Conservation (phyloP, 2,797 vertebrate species). For the Microctenopoma lineatum region DNA sequence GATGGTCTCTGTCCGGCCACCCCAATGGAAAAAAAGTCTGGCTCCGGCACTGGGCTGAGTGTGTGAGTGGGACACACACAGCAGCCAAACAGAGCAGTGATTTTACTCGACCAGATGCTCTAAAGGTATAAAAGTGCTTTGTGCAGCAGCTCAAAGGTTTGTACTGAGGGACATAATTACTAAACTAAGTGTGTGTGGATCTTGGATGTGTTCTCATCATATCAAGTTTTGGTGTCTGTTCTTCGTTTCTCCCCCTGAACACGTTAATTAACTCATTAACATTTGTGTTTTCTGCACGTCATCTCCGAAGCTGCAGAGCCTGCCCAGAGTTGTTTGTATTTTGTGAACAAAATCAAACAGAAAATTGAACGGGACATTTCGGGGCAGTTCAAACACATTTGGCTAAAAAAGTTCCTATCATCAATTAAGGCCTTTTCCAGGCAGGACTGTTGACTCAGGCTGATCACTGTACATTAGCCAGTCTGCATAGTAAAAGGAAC, state of each 20-base stretch:
- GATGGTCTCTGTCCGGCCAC: too few relatives aligned
- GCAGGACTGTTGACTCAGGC: constrained; percentile 80
- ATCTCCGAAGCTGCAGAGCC: constrained; percentile 30
- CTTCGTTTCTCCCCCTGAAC: constrained; percentile 31
- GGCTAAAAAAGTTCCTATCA: constrained; percentile 68
- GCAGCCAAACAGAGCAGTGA: constrained; percentile 27
- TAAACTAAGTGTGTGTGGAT: constrained; percentile 55
- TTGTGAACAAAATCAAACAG: constrained; percentile 55
- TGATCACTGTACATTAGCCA: constrained; percentile 79
- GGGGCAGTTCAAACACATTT: constrained; percentile 71
- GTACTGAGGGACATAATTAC: constrained; percentile 49
- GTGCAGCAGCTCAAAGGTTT: constrained; percentile 48
- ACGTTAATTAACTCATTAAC: constrained; percentile 44
- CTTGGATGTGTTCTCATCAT: constrained; percentile 5
- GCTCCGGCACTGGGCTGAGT: neutral
- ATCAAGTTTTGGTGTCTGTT: constrained; percentile 33
- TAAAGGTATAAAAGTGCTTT: constrained; percentile 64
- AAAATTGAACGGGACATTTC: constrained; percentile 66
- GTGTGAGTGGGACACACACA: constrained; percentile 10
- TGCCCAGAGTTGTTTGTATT: constrained; percentile 22
- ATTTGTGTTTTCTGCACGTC: constrained; percentile 23
- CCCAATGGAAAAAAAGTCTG: too few relatives aligned
- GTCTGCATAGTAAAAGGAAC: constrained; percentile 80
- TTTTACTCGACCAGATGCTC: constrained; percentile 47
- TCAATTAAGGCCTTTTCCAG: constrained; percentile 77